Base-by-base conservation (phyloP, 2,888 invertebrate species). In the Erebia palarica region DNA sequence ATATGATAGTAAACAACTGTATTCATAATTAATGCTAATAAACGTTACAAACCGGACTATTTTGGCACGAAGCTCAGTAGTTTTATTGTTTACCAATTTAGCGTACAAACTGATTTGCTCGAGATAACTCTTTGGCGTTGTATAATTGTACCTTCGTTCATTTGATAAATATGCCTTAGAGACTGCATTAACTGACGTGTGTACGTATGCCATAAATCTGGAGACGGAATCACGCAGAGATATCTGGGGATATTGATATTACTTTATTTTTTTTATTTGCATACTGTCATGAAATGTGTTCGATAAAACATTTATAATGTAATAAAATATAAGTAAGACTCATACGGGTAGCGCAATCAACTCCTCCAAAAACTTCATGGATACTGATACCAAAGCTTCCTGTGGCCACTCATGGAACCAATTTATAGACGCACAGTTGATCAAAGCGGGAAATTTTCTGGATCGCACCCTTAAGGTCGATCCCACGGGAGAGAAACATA, bases 381-480 rank as follows among this genome's bases (percentile, higher is more conserved):
- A 97, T 11, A 99, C 99, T 9, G 98, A 98, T 73, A 98, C 96
- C 71, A 99, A 94, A 69, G 99, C 99, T 89, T 99, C 98, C 91
- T 98, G 98, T 3, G 99, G 99, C 99, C 99, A 99, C 87, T 99
- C 99, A 84, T 99, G 99, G 90, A 99, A 99, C 99, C 99, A 99
- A 87, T 99, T 98, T 76, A 99, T 98, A 68, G 97, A 96, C 8
- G 99, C 98, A 81, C 98, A 98, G 89, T 98, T 99, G 76, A 98
- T 97, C 75, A 99, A 95, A 10, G 99, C 98, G 0, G 99, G 99
- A 87, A 99, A 99, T 92, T 99, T 99, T 78, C 99, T 95, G 36
- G 98, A 97, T 76, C 99, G 81, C 47, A 99, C 97, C 80, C 99
- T 94, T 70, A 99, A 94, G 1, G 98, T 98, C 14, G 97, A 97